phyloP scores from a whole-genome alignment of 2,797 vertebrate genomes.

The Psittacula derbiana region DNA sequence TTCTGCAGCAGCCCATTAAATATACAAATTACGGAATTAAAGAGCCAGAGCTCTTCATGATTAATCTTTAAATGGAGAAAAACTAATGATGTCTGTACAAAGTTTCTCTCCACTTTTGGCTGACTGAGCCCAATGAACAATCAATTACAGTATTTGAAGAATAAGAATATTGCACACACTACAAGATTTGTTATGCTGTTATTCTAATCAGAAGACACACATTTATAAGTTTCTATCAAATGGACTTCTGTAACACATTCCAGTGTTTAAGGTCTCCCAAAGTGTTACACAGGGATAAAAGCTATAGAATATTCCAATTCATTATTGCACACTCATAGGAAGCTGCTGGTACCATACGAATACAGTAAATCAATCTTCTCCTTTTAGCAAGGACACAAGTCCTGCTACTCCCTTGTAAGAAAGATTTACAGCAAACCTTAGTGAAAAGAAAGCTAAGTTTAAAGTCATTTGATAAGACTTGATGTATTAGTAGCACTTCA shows the following conservation, averaged over 20 bases:
- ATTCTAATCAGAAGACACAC: conserved; percentile 23
- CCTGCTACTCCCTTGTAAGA: background rate
- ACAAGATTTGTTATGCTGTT: conserved; percentile 69
- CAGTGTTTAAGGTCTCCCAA: background rate
- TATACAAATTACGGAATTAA: conserved; percentile 99
- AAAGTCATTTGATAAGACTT: conserved; percentile 63
- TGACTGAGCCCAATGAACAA: conserved; percentile 92
- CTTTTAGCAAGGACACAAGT: conserved; percentile 60
- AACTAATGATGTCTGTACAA: conserved; percentile 99
- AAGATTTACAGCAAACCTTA: conserved; percentile 64
- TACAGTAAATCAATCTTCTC: conserved; percentile 69
- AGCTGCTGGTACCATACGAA: background rate
- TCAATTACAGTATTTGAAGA: conserved; percentile 97
- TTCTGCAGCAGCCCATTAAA: conserved; percentile 99
- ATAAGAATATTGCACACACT: conserved; percentile 83
- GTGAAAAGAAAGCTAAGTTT: conserved; percentile 61
- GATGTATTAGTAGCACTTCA: conserved; percentile 69
- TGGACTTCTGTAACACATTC: conserved; percentile 3
- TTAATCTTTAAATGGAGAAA: conserved; percentile 99
- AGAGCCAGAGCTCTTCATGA: conserved; percentile 99
- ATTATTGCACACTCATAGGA: conserved; percentile 42
- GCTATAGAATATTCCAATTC: background rate
- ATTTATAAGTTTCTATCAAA: conserved; percentile 13
- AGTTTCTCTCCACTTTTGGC: conserved; percentile 98
- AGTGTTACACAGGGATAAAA: background rate